Evolutionary conservation across 2,797 vertebrate species (phyloP).

Genomic region (Nasua narica): DNA sequence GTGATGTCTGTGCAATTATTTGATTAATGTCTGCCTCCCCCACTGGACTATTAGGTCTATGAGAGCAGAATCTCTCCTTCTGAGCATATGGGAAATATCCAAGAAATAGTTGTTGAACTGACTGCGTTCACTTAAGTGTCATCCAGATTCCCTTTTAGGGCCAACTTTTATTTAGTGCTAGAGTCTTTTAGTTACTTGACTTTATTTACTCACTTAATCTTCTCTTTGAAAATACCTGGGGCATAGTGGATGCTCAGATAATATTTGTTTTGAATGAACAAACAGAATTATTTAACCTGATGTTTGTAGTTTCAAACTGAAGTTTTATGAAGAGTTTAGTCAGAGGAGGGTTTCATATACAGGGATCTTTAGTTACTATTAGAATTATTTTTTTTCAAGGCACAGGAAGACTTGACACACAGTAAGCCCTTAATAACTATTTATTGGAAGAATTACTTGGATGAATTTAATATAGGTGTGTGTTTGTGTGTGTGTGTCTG

Average conservation of each 20-base stretch:
- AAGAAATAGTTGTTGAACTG: neutral
- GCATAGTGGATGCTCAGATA: neutral
- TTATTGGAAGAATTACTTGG: neutral
- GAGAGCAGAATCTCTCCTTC: neutral
- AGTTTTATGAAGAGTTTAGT: neutral
- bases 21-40: neutral
- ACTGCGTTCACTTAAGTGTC: slow-evolving; percentile 9
- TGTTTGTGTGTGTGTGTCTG: neutral
- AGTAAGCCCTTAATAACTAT: neutral
- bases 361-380: slow-evolving; percentile 22
- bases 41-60: neutral
- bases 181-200: neutral
- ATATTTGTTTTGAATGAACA: slow-evolving; percentile 11
- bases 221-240: slow-evolving; percentile 7
- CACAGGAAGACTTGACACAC: neutral
- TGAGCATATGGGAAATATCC: neutral
- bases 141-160: slow-evolving; percentile 17
- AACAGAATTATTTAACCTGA: slow-evolving; percentile 26
- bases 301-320: slow-evolving; percentile 5
- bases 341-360: neutral
- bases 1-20: neutral
- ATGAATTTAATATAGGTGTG: neutral
- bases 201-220: neutral
- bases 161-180: slow-evolving; percentile 19
- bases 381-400: neutral